Conservation (phyloP, 2,113 vertebrate genomes). For the Hymenochirus boettgeri region DNA sequence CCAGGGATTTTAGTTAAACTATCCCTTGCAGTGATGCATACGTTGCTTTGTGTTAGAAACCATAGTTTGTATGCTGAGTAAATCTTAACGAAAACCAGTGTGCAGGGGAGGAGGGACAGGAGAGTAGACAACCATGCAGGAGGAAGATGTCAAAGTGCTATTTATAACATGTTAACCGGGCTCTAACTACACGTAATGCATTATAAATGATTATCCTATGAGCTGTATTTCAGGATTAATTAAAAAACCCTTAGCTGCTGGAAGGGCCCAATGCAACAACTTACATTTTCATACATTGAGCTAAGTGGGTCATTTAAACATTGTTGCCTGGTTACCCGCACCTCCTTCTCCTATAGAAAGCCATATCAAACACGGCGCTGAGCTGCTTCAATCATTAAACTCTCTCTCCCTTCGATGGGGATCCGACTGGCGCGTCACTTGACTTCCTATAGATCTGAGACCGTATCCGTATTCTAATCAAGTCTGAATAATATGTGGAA, state of each 20-base stretch:
- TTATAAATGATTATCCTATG: constrained; percentile 20
- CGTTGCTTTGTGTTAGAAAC: constrained; percentile 8
- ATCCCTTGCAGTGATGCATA: constrained; percentile 7
- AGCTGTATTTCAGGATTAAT: constrained; percentile 32
- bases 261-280: constrained; percentile 6
- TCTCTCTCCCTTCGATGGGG: neutral
- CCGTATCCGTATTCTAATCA: too few species aligned
- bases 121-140: neutral
- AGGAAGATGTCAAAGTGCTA: constrained; percentile 2
- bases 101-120: neutral
- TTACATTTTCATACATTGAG: neutral
- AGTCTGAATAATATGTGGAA: too few species aligned
- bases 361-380: neutral
- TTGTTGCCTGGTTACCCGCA: constrained; percentile 14
- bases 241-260: constrained; percentile 21
- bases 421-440: neutral
- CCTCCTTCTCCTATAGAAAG: neutral
- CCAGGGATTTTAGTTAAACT: constrained; percentile 21
- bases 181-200: constrained; percentile 13
- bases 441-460: neutral
- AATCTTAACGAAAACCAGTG: too few species aligned
- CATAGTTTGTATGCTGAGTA: neutral
- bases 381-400: neutral
- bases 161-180: constrained; percentile 30
- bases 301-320: constrained; percentile 33